Evolutionary conservation across 2,113 vertebrate genomes (phyloP).

Genomic region (Oncorhynchus keta): DNA sequence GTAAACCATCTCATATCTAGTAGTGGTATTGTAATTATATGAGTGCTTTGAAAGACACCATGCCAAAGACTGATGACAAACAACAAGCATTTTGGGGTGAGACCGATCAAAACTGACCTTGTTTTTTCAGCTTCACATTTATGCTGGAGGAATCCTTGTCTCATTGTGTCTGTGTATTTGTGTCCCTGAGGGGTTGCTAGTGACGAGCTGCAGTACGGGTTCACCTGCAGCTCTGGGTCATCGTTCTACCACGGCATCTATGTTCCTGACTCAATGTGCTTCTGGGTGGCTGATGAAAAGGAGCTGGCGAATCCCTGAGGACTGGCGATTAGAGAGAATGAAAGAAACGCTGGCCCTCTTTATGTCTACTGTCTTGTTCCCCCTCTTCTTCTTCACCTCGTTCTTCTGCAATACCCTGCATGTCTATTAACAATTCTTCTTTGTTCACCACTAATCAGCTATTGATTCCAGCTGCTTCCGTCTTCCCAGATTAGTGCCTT

Average conservation of each 20-base stretch:
- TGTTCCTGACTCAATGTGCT: neutral
- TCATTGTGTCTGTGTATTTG: neutral
- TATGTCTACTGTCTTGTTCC: neutral
- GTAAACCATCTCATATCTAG: neutral
- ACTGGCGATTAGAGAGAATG: slow-evolving; percentile 14
- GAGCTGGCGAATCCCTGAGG: neutral
- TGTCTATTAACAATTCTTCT: slow-evolving; percentile 13
- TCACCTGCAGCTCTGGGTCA: slow-evolving; percentile 5
- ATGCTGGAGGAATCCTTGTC: neutral
- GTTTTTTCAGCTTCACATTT: neutral
- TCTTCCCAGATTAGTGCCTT: neutral
- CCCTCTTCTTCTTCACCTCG: neutral
- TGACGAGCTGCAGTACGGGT: neutral
- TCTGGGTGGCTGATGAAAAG: slow-evolving; percentile 12
- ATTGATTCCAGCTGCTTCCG: slow-evolving; percentile 20
- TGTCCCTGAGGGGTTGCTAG: neutral
- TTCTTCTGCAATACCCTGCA: neutral
- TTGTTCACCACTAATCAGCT: slow-evolving; percentile 21
- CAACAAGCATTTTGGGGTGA: slow-evolving; percentile 42
- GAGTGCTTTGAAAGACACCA: slow-evolving; percentile 3
- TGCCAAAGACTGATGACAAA: slow-evolving; percentile 11
- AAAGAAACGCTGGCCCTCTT: neutral
- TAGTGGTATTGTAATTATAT: neutral
- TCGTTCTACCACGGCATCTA: neutral
- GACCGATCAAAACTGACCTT: slow-evolving; percentile 5